A percentile compares a stretch with the other conserved stretches of the same genome.
Evolutionary conservation across 1,140 invertebrate species (phyloP).

Genomic region (Drosophila orosa): DNA sequence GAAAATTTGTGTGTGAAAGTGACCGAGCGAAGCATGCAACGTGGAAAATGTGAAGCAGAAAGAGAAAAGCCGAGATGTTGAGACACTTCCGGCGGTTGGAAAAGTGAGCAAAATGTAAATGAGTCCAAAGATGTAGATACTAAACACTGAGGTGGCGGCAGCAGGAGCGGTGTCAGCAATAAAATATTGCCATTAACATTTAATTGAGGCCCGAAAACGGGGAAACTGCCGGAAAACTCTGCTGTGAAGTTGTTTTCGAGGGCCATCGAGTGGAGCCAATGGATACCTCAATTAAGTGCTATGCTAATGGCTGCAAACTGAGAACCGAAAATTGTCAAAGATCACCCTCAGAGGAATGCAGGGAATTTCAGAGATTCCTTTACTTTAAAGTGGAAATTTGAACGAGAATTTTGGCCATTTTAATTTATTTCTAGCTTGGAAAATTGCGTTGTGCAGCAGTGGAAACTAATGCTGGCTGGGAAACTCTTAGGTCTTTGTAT

Average conservation of each 20-base stretch:
- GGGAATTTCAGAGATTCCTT: not conserved
- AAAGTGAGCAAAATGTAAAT: slow-evolving; percentile 44
- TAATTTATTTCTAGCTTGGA: not conserved
- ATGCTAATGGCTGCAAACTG: slow-evolving; percentile 22
- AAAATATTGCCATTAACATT: slow-evolving; percentile 54
- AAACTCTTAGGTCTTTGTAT: not conserved
- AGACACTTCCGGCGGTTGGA: slow-evolving; percentile 41
- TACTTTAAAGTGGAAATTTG: not conserved
- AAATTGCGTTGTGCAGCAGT: not conserved
- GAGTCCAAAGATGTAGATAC: slow-evolving; percentile 44
- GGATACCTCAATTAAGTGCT: slow-evolving; percentile 35
- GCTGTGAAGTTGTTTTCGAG: slow-evolving; percentile 25
- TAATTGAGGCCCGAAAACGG: slow-evolving; percentile 31
- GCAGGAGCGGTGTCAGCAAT: slow-evolving; percentile 33
- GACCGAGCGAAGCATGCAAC: slow-evolving; percentile 37
- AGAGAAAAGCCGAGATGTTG: slow-evolving; percentile 17
- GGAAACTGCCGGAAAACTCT: slow-evolving; percentile 11
- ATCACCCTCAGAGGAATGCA: not conserved
- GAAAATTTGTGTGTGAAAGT: slow-evolving; percentile 51
- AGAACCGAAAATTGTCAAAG: slow-evolving; percentile 9
- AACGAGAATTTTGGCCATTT: not conserved
- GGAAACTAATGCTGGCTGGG: not conserved
- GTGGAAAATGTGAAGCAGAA: slow-evolving; percentile 24
- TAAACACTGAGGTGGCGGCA: not conserved
- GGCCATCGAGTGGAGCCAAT: slow-evolving; percentile 20